These are phyloP conservation scores for Kryphioiulus occultus DNA, from an alignment of 2,888 invertebrate genomes.

Conservation along the genomic window DNA sequence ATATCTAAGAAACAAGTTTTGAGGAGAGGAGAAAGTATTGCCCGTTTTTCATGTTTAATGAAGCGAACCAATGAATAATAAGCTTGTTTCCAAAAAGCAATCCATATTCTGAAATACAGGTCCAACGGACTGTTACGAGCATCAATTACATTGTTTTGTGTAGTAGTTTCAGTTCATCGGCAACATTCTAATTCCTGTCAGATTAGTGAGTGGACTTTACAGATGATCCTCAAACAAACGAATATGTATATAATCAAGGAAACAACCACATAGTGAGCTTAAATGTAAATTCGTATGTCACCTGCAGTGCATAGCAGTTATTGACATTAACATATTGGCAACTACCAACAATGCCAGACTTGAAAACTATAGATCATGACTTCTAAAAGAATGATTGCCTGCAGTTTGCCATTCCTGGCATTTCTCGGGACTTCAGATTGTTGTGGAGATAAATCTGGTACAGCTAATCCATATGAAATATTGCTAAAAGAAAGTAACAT, in stretches of 20 bases:
- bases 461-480: conserved; percentile 21
- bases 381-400: conserved; percentile 34
- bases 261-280: neutral
- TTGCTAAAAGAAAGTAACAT: neutral
- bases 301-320: neutral
- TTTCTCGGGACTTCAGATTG: neutral
- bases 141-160: neutral
- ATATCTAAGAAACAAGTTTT: neutral
- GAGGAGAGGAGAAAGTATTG: neutral
- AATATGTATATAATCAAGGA: neutral
- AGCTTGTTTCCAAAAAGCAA: too few relatives aligned
- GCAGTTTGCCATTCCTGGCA: neutral
- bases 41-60: neutral
- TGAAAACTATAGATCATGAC: conserved; percentile 21
- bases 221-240: neutral
- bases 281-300: neutral
- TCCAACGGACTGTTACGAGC: neutral
- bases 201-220: neutral
- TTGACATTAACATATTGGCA: neutral
- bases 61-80: too few relatives aligned
- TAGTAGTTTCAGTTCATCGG: neutral
- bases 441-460: neutral
- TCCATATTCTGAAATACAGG: neutral
- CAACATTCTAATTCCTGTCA: neutral
- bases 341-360: conserved; percentile 16